These are phyloP conservation scores for Hetaerina titia DNA, from an alignment of 2,888 invertebrate species.

Conservation along the genomic window DNA sequence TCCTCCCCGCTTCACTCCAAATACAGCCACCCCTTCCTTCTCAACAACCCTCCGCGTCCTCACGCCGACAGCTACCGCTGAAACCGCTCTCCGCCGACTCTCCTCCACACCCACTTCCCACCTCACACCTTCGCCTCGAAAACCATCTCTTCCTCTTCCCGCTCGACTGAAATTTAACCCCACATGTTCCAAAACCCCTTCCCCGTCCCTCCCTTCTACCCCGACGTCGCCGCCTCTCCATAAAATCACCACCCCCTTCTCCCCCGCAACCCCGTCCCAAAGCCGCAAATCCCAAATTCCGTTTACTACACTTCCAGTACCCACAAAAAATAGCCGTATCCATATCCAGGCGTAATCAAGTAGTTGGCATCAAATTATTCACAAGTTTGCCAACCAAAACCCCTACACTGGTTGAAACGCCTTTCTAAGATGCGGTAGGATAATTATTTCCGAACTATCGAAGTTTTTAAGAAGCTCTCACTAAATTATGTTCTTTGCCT, in stretches of 20 bases:
- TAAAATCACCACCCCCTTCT: background rate
- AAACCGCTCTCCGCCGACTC: background rate
- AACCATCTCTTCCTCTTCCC: background rate
- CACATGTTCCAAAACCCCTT: background rate
- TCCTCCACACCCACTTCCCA: background rate
- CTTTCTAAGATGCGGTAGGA: background rate
- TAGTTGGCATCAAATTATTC: constrained; percentile 19
- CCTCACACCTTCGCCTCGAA: background rate
- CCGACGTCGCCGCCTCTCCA: background rate
- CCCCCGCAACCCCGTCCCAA: background rate
- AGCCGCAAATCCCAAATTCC: constrained; percentile 50
- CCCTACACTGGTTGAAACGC: background rate
- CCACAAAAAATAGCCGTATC: background rate
- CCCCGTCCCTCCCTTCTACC: background rate
- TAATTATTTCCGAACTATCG: background rate
- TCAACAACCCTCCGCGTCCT: background rate
- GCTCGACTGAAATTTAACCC: background rate
- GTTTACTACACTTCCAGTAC: constrained; percentile 39
- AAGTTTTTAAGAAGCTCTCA: background rate
- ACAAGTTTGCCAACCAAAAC: background rate
- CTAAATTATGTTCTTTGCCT: background rate
- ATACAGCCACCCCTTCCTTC: background rate
- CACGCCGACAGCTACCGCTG: no score
- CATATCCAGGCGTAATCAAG: constrained; percentile 40
- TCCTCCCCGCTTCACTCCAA: background rate